Evolutionary conservation across 2,888 invertebrate species (phyloP).

Genomic region (Troides oblongomaculatus): DNA sequence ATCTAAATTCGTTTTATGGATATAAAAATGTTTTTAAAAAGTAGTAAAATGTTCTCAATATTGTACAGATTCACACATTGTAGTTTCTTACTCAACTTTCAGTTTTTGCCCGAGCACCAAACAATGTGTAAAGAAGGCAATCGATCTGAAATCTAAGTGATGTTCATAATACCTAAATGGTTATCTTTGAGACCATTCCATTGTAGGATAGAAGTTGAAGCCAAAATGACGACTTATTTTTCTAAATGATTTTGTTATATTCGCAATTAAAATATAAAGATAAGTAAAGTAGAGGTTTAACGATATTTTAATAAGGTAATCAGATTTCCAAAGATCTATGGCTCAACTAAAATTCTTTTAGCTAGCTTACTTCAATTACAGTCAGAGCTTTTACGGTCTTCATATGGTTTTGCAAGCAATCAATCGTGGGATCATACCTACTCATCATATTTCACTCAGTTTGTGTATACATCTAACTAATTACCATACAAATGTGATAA

Average conservation of each 20-base stretch:
- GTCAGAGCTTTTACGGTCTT: conserved; percentile 22
- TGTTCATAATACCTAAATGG: conserved; percentile 53
- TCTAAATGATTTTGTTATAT: conserved; percentile 78
- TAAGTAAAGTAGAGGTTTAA: conserved; percentile 74
- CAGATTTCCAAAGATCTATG: conserved; percentile 76
- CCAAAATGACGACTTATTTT: conserved; percentile 79
- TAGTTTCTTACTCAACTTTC: not conserved
- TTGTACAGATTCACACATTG: conserved; percentile 6
- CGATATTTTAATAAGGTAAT: conserved; percentile 70
- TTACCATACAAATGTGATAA: conserved; percentile 58
- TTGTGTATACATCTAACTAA: conserved; percentile 44
- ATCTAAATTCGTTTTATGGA: conserved; percentile 33
- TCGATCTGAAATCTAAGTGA: conserved; percentile 38
- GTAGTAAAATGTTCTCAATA: not conserved
- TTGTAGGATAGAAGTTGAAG: conserved; percentile 71
- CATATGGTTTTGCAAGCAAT: conserved; percentile 29
- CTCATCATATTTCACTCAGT: conserved; percentile 36
- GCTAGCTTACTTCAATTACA: conserved; percentile 47
- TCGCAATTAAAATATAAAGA: conserved; percentile 63
- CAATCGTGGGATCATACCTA: conserved; percentile 17
- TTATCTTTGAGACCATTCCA: conserved; percentile 77
- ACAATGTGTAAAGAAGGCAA: conserved; percentile 18
- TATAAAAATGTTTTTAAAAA: conserved; percentile 19
- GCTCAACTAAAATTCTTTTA: conserved; percentile 73
- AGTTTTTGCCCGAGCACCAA: conserved; percentile 16